Evolutionary conservation across 2,797 vertebrate species (phyloP), one percentile per base, ranked within the genome.

Genomic region (Dromococcyx pavoninus): DNA sequence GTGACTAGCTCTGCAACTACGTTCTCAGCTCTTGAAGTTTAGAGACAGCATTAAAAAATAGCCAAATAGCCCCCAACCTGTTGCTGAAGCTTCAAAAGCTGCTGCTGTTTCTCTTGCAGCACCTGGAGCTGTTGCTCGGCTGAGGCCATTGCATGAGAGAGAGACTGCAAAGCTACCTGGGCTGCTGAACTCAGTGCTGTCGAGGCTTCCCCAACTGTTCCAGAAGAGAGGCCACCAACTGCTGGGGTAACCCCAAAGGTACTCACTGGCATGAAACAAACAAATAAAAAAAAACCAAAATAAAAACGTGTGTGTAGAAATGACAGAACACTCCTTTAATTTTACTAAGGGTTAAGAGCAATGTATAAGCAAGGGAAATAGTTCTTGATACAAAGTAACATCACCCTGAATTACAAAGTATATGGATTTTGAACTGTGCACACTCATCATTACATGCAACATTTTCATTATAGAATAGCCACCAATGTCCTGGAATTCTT

Each of bases 61-160:
- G 97, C 96, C 96, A 98, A 98, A 98, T 96, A 96, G 97, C 97
- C 97, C 98, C 96, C 98, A 98, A 99, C 99, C 99, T 99, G 99
- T 98, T 99, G 99, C 98, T 99, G 99, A 97, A 99, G 99, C 98
- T 99, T 99, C 95, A 99, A 98, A 97, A 99, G 98, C 97, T 99
- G 99, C 98, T 99, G 99, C 94, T 99, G 99, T 97, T 99, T 99
- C 98, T 99, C 99, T 98, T 99, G 99, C 96, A 99, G 98, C 96
- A 99, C 99, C 98, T 99, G 99, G 79, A 99, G 98, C 98, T 99
- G 99, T 98, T 99, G 99, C 98, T 99, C 99, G 13, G 99, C 99
- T 88, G 99, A 99, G 94, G 99, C 99, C 99, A 99, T 99, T 98
- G 99, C 99, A 93, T 99, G 99, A 94, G 99, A 99, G 97, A 99